Base-by-base conservation (phyloP, 2,113 vertebrate genomes). In the Oncorhynchus tshawytscha region DNA sequence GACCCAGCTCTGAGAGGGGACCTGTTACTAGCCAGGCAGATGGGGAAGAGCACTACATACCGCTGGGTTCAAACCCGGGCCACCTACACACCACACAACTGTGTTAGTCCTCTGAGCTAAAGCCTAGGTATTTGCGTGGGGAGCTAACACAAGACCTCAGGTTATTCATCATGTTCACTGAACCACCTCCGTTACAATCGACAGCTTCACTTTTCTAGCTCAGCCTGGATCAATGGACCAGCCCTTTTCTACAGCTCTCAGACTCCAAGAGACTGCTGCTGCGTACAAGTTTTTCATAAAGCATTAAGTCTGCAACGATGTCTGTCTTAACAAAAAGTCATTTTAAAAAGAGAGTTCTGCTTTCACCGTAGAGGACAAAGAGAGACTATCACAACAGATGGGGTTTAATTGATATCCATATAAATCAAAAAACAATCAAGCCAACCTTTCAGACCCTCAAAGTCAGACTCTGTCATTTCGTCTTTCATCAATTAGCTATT, bases 391-490 rank as follows among this genome's bases (percentile, higher is more conserved):
- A 64, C 45, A 74, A n/a, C 74, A 75, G 74, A 75, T 69, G 74
- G 74, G 66, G 45, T 57, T 75, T 68, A 59, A 68, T 34, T 39
- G 66, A 75, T 65, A 59, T 59, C 67, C 48, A 57, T 29, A 75
- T 68, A 68, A 75, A 75, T 75, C 62, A 67, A 67, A 51, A 29
- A 67, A 39, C 74, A 69, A 75, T 68, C 65, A 72, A 59, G 66
- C 59, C 74, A 34, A 75, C 74, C 74, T 51, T 34, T 68, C 11
- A 68, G 65, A 60, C 74, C 74, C 54, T 76, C 74, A 60, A 76
- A 70, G 74, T 70, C 74, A 76, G 15, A 24, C 24, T 66, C 20
- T 57, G 51, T 34, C 54, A 31, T 72, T 72, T 60, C 18, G 27
- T 24, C 11, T 72, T 72, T 31, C 71, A 72, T 72, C 71, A 72